Evolutionary conservation across 2,888 invertebrate species (phyloP).

Genomic region (Rhogogaster chlorosoma): DNA sequence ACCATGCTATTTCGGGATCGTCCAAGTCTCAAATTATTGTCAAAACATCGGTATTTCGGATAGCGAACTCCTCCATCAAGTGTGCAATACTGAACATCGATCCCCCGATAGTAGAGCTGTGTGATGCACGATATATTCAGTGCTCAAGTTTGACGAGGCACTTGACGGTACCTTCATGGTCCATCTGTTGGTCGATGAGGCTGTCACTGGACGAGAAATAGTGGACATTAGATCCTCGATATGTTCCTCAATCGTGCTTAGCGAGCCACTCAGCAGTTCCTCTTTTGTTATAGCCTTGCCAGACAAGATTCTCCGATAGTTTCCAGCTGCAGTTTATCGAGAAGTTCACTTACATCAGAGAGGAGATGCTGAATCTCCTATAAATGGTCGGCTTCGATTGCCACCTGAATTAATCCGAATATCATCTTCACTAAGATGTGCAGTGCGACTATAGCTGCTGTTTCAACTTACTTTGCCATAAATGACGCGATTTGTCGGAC

Average conservation of each 20-base stretch:
- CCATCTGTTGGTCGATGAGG: constrained; percentile 1
- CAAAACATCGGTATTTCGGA: background rate
- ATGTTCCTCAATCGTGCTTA: constrained; percentile 4
- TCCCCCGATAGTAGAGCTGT: background rate
- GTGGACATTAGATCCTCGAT: constrained; percentile 4
- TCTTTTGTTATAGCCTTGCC: background rate
- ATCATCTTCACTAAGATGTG: background rate
- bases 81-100: background rate
- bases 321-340: background rate
- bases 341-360: background rate
- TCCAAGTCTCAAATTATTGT: background rate
- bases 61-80: background rate
- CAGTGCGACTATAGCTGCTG: background rate
- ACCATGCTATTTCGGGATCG: background rate
- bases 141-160: background rate
- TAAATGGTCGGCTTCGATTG: background rate
- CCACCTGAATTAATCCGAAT: background rate
- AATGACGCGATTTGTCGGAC: background rate
- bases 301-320: background rate
- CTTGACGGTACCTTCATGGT: background rate
- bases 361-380: background rate
- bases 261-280: background rate
- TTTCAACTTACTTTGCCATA: background rate
- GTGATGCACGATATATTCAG: background rate
- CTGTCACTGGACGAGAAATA: background rate